Base-by-base conservation (phyloP, 2,888 invertebrate species). In the Tetragonisca angustula region DNA sequence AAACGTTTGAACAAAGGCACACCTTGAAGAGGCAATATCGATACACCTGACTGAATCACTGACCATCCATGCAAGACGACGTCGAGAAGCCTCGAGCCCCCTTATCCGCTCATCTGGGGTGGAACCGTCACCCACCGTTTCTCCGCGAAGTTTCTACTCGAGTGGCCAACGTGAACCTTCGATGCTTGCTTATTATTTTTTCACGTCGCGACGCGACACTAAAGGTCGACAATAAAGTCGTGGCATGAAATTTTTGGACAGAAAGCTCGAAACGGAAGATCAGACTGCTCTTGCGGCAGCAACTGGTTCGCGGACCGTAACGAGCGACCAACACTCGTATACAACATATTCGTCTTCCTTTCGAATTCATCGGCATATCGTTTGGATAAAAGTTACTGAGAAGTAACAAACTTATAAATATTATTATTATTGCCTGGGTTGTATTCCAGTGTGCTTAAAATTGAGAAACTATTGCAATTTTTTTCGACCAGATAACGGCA, bases 91-190 rank as follows among this genome's bases (percentile, higher is more conserved):
- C 64, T 67, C 76, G 80, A 88, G 86, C 86, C 76, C 76, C 72
- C 79, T 90, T 86, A 85, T 88, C 88, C 87, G 81, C 84, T 89
- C 86, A 81, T 81, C 78, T 76, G 83, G 88, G 89, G 88, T 84
- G 79, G 87, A 88, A 87, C 84, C 87, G 87, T 88, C 89, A 88
- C 88, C 89, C 87, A 83, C 79, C 43, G 43, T 43, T 85, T 85
- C 79, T 27, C 27, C 6, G 11, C 19, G 19, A 24, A 36, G 36
- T 70, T 61, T 49, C 72, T 50, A 5, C 73, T 79, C 84, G 80
- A 83, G 86, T 86, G 88, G 87, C 70, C n/a, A 90, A 90, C 90
- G 80, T 87, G 90, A 91, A 89, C 72, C 56, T 64, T 43, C 1
- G 89, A 87, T 87, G 88, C 69, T 56, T 54, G n/a, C 50, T 49